phyloP scores from a whole-genome alignment of 2,888 invertebrate genomes.

The Polyploca ridens region DNA sequence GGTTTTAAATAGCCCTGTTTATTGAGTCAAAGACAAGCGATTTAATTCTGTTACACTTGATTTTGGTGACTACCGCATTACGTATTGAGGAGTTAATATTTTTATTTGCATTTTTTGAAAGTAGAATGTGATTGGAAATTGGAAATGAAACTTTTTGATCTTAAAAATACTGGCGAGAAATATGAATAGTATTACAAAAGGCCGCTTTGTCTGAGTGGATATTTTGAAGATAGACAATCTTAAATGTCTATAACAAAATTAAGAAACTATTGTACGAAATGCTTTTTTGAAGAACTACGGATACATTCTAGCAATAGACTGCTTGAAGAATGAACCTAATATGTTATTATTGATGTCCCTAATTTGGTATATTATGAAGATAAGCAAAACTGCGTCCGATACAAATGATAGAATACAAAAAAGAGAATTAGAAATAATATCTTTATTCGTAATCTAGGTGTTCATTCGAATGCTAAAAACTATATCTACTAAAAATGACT shows the following conservation, averaged over 20 bases:
- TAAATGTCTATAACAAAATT: too few species aligned
- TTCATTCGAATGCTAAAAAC: neutral
- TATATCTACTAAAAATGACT: neutral
- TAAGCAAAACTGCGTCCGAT: too few species aligned
- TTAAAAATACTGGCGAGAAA: neutral
- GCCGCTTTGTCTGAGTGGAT: neutral
- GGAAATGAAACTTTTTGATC: neutral
- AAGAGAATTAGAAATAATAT: too few species aligned
- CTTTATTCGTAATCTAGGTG: too few species aligned
- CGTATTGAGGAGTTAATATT: neutral
- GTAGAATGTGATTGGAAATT: neutral
- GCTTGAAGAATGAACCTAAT: too few species aligned
- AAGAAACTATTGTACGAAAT: too few species aligned
- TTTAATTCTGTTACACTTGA: neutral
- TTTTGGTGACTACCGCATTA: neutral
- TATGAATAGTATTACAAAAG: neutral
- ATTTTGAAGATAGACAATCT: neutral
- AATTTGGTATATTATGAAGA: too few species aligned
- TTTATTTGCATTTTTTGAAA: neutral
- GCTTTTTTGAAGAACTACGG: too few species aligned
- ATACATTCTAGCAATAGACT: too few species aligned
- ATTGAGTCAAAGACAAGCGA: conserved; percentile 5
- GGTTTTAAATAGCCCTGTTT: conserved; percentile 3
- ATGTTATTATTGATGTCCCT: too few species aligned
- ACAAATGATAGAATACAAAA: too few species aligned